Evolutionary conservation across 2,797 vertebrate species (phyloP).

Genomic region (Benthosema pterotum): DNA sequence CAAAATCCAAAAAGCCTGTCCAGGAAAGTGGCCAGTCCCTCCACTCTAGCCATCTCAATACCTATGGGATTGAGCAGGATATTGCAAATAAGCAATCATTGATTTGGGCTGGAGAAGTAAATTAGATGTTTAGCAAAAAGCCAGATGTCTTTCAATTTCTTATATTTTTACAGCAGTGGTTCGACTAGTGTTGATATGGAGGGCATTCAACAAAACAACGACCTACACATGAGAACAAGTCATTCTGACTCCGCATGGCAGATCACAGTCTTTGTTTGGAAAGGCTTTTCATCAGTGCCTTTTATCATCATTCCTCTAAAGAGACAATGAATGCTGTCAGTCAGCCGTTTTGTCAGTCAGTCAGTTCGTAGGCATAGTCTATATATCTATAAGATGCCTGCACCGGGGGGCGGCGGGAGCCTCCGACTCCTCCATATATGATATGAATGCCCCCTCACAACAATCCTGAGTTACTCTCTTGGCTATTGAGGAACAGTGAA

Average conservation of each 20-base stretch:
- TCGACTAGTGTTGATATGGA: conserved; percentile 45
- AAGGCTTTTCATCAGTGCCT: conserved; percentile 57
- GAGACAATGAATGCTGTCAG: conserved; percentile 68
- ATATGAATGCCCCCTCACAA: conserved; percentile 44
- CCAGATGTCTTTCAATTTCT: conserved; percentile 43
- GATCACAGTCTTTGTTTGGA: conserved; percentile 50
- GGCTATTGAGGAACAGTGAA: conserved; percentile 44
- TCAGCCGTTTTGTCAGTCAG: conserved; percentile 23
- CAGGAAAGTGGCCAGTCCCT: not conserved
- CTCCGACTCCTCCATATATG: conserved; percentile 49
- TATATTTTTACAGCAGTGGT: conserved; percentile 55
- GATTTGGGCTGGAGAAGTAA: conserved; percentile 2
- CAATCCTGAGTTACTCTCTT: conserved; percentile 38
- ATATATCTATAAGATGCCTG: conserved; percentile 36
- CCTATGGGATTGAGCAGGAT: too few relatives aligned
- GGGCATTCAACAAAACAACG: conserved; percentile 56
- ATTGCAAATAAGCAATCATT: not conserved
- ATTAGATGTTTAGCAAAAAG: conserved; percentile 28
- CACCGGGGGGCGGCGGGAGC: conserved; percentile 50
- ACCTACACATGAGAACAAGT: conserved; percentile 53
- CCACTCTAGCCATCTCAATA: not conserved
- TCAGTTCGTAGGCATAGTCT: conserved; percentile 41
- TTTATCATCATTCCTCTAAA: conserved; percentile 59
- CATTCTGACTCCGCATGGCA: conserved; percentile 39
- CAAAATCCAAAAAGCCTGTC: not conserved